Conservation (phyloP, 2,113 vertebrate genomes). For the Cricetomys ansorgei region DNA sequence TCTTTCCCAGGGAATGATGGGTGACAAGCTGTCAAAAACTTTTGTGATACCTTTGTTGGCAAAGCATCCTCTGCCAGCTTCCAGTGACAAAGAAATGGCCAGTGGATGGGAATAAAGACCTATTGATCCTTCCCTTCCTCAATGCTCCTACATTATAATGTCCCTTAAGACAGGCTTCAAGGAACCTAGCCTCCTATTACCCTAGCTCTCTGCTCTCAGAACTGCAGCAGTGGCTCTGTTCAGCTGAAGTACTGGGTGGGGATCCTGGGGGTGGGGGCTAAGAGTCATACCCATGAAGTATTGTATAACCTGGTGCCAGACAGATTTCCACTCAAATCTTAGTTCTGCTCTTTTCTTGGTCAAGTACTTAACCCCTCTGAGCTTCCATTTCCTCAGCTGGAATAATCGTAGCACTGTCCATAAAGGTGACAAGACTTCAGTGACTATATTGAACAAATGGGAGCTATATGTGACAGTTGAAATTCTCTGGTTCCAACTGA, state of each 20-base stretch:
- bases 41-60: constrained; percentile 17
- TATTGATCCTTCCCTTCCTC: neutral
- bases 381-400: neutral
- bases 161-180: neutral
- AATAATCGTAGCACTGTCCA: neutral
- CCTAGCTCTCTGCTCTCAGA: neutral
- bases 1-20: constrained; percentile 18
- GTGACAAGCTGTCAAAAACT: constrained; percentile 32
- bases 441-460: neutral
- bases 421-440: neutral
- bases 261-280: neutral
- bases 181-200: neutral
- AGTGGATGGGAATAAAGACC: neutral
- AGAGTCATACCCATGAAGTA: too few species aligned
- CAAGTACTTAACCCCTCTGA: neutral
- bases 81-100: neutral
- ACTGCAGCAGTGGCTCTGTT: neutral
- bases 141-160: neutral
- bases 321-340: neutral
- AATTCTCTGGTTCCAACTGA: neutral
- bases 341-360: neutral
- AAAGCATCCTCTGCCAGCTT: constrained; percentile 35
- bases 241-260: neutral
- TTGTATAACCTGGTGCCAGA: neutral
- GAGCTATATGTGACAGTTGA: neutral